Evolutionary conservation across 2,888 invertebrate species (phyloP).

Genomic region (Yponomeuta sedellus): DNA sequence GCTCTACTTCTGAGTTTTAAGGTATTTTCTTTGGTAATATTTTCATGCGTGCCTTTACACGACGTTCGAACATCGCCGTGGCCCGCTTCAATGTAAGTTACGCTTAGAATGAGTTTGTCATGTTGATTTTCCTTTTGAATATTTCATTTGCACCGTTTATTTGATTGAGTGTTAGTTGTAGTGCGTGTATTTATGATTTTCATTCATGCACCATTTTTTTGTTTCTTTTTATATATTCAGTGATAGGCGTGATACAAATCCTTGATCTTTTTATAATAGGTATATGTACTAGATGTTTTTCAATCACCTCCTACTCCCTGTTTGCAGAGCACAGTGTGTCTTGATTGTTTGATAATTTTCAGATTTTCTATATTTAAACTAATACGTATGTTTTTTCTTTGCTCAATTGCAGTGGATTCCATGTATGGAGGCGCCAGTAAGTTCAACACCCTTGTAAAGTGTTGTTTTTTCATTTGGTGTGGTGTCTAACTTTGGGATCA

Average conservation of each 20-base stretch:
- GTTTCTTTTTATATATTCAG: conserved; percentile 22
- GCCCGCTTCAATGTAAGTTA: conserved; percentile 67
- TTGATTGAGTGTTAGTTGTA: conserved; percentile 50
- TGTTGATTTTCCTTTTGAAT: conserved; percentile 33
- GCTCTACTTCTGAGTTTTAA: conserved; percentile 59
- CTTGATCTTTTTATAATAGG: not conserved
- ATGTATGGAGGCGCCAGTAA: conserved; percentile 84
- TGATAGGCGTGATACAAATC: not conserved
- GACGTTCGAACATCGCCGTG: conserved; percentile 53
- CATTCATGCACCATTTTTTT: conserved; percentile 69
- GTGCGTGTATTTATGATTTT: conserved; percentile 46
- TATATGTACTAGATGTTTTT: not conserved
- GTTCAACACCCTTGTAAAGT: conserved; percentile 40
- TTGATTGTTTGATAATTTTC: conserved; percentile 1
- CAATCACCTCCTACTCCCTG: conserved; percentile 10
- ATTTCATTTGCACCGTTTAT: conserved; percentile 59
- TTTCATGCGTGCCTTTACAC: conserved; percentile 66
- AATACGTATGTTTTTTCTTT: conserved; percentile 56
- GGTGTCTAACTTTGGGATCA: conserved; percentile 9
- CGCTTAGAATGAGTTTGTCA: conserved; percentile 42
- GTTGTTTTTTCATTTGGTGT: conserved; percentile 9
- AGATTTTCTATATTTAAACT: conserved; percentile 36
- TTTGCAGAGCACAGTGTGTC: conserved; percentile 42
- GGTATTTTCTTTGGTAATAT: conserved; percentile 61
- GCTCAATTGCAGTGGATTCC: conserved; percentile 80